Evolutionary conservation across 2,797 vertebrate genomes (phyloP).

Genomic region (Lacerta agilis): DNA sequence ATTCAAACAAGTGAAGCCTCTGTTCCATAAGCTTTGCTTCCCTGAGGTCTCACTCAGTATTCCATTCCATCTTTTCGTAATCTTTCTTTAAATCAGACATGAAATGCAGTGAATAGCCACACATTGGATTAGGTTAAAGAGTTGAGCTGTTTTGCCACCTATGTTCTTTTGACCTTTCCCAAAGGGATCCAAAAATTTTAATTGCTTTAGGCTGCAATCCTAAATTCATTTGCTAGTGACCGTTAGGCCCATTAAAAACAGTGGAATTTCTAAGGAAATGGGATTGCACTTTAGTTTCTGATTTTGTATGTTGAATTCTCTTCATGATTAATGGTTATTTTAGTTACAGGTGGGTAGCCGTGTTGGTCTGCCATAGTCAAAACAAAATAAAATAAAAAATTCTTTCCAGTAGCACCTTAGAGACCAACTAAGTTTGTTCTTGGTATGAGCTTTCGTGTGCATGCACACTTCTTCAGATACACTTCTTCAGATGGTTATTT

Average conservation of each 20-base stretch:
- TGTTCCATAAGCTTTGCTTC: background rate
- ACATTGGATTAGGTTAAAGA: background rate
- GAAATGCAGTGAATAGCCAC: background rate
- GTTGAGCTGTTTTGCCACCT: background rate
- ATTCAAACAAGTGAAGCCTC: constrained; percentile 3
- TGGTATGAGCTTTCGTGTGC: too few relatives aligned
- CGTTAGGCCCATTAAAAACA: background rate
- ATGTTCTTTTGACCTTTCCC: background rate
- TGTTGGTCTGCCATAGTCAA: too few relatives aligned
- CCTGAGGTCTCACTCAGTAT: constrained; percentile 1
- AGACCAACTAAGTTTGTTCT: too few relatives aligned
- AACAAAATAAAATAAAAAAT: too few relatives aligned
- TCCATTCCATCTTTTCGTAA: background rate
- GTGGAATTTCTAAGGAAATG: background rate
- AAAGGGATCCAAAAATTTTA: background rate
- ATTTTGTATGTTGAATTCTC: background rate
- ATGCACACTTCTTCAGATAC: too few relatives aligned
- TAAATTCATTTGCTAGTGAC: background rate
- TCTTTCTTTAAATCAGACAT: background rate
- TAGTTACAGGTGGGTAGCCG: too few relatives aligned
- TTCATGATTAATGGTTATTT: background rate
- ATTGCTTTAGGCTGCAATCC: background rate
- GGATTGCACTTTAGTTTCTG: background rate
- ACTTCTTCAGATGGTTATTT: background rate
- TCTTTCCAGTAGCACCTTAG: too few relatives aligned